Base-by-base conservation (phyloP, 64 coral and sea anemone species). In the Trachythela sp. region DNA sequence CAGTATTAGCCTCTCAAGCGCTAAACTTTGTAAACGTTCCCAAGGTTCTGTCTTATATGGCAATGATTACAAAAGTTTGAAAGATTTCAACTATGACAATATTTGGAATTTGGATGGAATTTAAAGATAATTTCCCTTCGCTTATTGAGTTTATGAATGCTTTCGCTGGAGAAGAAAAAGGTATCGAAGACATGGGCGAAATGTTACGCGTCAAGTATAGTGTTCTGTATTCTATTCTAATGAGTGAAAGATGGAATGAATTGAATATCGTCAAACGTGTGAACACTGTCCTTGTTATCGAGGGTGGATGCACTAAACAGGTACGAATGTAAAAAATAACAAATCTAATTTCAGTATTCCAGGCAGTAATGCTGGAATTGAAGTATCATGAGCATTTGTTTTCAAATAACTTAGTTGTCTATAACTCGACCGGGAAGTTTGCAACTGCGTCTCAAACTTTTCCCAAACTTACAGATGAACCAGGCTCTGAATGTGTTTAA, bases 241-340 rank as follows among this genome's bases (percentile, higher is more conserved):
- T 92, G 91, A 84, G 36, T 72, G 91, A 92, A 48, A 83, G 91
- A 84, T 92, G 91, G 91, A 70, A 92, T 49, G 85, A 92, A 56
- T 85, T 92, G 8, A 87, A 8, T 30, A 45, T 83, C 9, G 40
- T 92, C 11, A 92, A 92, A 31, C 91, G 91, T 39, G 70, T 92
- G 13, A 92, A 59, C 36, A 84, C 85, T 41, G 41, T 87, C 39
- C 41, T 87, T 5, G 27, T 92, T n/a, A 92, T 87, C 17, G 90
- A 92, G 36, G 90, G 90, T 87, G 90, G 85, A 32, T 92, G 90
- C 58, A 92, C 29, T 33, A 91, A 91, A 41, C 39, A 91, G 48
- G 90, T 91, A 70, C 15, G 7, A 49, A 9, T 14, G 24, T 70
- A 26, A 26, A 26, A 22, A 8, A 32, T 32, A 8, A 26, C 8